Conservation (phyloP, 2,888 invertebrate genomes). For the Halictus ligatus region DNA sequence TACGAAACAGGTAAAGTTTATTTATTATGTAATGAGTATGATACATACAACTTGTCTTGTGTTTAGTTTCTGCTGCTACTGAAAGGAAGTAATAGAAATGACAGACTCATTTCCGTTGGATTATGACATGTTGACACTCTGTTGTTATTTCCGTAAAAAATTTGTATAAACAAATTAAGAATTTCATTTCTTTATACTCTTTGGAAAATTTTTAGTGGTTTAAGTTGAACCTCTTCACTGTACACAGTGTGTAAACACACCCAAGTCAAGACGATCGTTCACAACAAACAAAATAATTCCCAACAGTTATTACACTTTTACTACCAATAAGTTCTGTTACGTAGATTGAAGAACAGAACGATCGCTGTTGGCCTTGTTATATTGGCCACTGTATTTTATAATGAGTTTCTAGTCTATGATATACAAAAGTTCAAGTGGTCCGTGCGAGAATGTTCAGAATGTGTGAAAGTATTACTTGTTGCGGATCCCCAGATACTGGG, state of each 20-base stretch:
- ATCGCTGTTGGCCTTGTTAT: conserved; percentile 56
- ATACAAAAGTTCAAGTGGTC: conserved; percentile 86
- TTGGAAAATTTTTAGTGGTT: not conserved
- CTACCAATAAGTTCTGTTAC: conserved; percentile 26
- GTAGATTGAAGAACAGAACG: conserved; percentile 64
- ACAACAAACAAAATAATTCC: not conserved
- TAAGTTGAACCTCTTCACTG: not conserved
- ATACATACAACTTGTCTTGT: not conserved
- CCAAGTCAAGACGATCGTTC: not conserved
- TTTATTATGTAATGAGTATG: conserved; percentile 2
- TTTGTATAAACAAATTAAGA: not conserved
- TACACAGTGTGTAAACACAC: not conserved
- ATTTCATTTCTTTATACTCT: not conserved
- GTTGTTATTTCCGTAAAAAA: not conserved
- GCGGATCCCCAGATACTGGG: conserved; percentile 98
- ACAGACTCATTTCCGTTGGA: not conserved
- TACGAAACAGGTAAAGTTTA: conserved; percentile 65
- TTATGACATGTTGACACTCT: not conserved
- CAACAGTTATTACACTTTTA: not conserved
- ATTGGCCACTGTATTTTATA: conserved; percentile 83
- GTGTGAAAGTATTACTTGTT: conserved; percentile 89
- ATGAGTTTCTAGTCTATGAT: conserved; percentile 87
- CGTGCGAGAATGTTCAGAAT: conserved; percentile 83
- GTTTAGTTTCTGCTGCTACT: conserved; percentile 8
- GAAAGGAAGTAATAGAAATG: not conserved